Percentiles rank a stretch among this genome's conserved stretches.
Conservation (phyloP, 1,140 invertebrate species). For the Whitmania pigra region DNA sequence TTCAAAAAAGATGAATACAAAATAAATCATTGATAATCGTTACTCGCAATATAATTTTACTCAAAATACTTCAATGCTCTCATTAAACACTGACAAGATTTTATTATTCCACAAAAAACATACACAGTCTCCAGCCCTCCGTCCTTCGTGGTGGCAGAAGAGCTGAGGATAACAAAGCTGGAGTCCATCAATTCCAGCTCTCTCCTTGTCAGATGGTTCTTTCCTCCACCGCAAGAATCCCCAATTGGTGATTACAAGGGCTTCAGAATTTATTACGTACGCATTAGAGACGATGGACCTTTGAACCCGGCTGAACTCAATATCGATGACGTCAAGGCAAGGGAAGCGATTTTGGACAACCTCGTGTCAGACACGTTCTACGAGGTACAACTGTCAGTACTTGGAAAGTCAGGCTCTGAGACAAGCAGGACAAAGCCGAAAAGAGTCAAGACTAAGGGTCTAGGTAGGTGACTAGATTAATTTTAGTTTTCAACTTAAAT, state of each 20-base stretch:
- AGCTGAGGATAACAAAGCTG: background rate
- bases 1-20: too few relatives aligned
- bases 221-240: background rate
- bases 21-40: too few relatives aligned
- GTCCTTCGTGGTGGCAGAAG: too few relatives aligned
- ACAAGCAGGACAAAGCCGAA: background rate
- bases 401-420: background rate
- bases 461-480: background rate
- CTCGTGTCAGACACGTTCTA: slow-evolving; percentile 1
- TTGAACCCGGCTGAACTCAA: background rate
- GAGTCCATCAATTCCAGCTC: background rate
- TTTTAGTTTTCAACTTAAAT: too few relatives aligned
- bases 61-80: too few relatives aligned
- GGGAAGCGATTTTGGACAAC: background rate
- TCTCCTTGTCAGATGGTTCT: background rate
- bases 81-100: too few relatives aligned
- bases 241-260: background rate
- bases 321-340: background rate
- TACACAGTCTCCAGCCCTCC: too few relatives aligned
- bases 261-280: slow-evolving; percentile 3
- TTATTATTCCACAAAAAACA: too few relatives aligned
- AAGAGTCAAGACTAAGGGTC: background rate
- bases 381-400: background rate
- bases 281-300: background rate
- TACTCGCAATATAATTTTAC: too few relatives aligned